Evolutionary conservation across 2,888 invertebrate genomes (phyloP), one percentile per base, ranked within the genome.

Genomic region (Diarsia dahlii): DNA sequence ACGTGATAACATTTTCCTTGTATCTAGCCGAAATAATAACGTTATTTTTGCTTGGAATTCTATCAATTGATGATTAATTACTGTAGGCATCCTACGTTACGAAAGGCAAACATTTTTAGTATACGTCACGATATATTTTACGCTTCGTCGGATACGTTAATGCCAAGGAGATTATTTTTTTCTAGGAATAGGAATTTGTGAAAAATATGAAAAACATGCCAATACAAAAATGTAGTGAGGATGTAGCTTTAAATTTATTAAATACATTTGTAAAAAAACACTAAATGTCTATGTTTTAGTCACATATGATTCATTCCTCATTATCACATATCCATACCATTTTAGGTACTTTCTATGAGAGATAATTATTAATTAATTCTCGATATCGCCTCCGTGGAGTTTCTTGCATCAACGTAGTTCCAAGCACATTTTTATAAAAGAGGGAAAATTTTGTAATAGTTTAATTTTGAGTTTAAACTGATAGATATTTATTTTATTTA

Each of bases 11-110:
- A 60, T 73, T 79, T 74, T 34, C 62, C 23, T 39, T 67, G 52
- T 66, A 69, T 64, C 28, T 34, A 60, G 4, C 20, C 20, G 18
- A 54, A 52, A 58, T 67, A 28, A 23, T 58, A 39, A 39, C 20
- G 28, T 78, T 69, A 71, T 60, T 69, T 78, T 73, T 63, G 12
- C 15, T 69, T 66, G n/a, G 2, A 18, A 72, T 39, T 48, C 54
- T 54, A 56, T 50, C 62, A 81, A 67, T 66, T 34, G 48, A 63
- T 81, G 78, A 78, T 74, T 66, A 66, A 67, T 65, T 52, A 46
- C 13, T 34, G 48, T 50, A 58, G 65, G 80, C 39, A 52, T 46
- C 39, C 15, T 39, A 48, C n/a, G 46, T 39, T 28, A 64, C 12
- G 34, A 39, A 52, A 62, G 13, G n/a, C 9, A 76, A 48, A 56